Evolutionary conservation across 2,113 vertebrate genomes (phyloP).

Genomic region (Beaufortia kweichowensis): DNA sequence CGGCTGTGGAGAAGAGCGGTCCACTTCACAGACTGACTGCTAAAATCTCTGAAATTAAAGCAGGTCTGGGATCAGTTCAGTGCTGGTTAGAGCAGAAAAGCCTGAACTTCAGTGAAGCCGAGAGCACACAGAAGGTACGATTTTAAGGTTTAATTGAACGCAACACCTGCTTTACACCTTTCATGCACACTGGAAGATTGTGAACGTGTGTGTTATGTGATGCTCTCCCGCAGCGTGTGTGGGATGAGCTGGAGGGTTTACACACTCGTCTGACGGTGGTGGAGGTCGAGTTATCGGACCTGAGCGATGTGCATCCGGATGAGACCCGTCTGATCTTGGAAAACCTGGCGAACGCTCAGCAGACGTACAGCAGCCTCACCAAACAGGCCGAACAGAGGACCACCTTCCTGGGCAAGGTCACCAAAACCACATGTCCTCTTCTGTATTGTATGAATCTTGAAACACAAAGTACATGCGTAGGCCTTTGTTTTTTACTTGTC

Average conservation of each 20-base stretch:
- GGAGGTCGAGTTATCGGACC: slow-evolving; percentile 85
- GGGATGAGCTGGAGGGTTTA: slow-evolving; percentile 88
- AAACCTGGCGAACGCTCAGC: slow-evolving; percentile 76
- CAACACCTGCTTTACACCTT: background rate
- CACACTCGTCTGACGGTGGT: slow-evolving; percentile 82
- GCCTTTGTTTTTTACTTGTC: background rate
- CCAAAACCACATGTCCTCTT: background rate
- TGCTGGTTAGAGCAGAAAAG: slow-evolving; percentile 79
- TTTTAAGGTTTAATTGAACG: too few relatives aligned
- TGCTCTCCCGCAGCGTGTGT: slow-evolving; percentile 75
- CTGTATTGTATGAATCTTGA: background rate
- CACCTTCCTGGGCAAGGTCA: slow-evolving; percentile 86
- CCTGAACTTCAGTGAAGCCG: slow-evolving; percentile 77
- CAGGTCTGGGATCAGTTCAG: slow-evolving; percentile 80
- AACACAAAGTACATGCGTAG: too few relatives aligned
- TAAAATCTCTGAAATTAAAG: slow-evolving; percentile 80
- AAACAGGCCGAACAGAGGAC: slow-evolving; percentile 85
- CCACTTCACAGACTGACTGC: slow-evolving; percentile 76
- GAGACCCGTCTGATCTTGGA: slow-evolving; percentile 80
- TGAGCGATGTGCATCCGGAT: slow-evolving; percentile 78
- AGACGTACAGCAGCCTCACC: slow-evolving; percentile 79
- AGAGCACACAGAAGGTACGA: slow-evolving; percentile 90
- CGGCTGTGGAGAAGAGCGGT: slow-evolving; percentile 76
- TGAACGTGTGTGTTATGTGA: background rate
- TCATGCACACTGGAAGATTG: background rate